Base-by-base conservation (phyloP, 2,888 invertebrate species). In the Nesidiocoris tenuis region DNA sequence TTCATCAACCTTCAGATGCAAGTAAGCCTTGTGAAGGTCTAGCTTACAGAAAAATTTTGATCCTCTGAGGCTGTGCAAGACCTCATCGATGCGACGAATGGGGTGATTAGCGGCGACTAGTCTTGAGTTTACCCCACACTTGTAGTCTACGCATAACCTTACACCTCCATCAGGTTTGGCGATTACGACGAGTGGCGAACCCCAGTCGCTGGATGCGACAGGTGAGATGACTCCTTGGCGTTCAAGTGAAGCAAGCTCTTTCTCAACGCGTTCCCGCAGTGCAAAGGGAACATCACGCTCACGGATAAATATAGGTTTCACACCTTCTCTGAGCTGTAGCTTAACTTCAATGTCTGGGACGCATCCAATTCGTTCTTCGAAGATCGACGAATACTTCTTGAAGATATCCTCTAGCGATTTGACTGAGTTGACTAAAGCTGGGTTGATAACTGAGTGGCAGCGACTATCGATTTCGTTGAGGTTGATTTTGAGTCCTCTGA, bases 231-330 rank as follows among this genome's bases (percentile, higher is more conserved):
- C 66, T n/a, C 78, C 77, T 25, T 64, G 18, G 16, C 56, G 21
- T 25, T 76, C 67, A 39, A 76, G 55, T 61, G 56, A 23, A 7
- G 66, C 64, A 1, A 79, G 57, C 17, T 74, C 70, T 23, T 61
- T 75, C 3, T 78, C 63, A 12, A 78, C 77, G 23, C 17, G 22
- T 57, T 76, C 76, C n/a, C 61, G 63, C n/a, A 78, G 19, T 1
- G 77, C 65, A 61, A 78, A 77, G 23, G 78, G 78, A 25, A 78
- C 61, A 25, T 63, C 68, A 23, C 65, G 56, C 39, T 74, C 74
- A 65, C 74, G 65, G 23, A 74, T 65, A 57, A 65, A 74, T 19
- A 74, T 65, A 22, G 66, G 75, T 21, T 66, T 75, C 3, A 23
- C 59, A 57, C 75, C 75, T 56, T 75, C 75, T 19, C 59, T 65